Percentiles rank a stretch among this genome's conserved stretches.
These are phyloP conservation scores for Chionis minor DNA, from an alignment of 2,113 vertebrate species.

Conservation along the genomic window DNA sequence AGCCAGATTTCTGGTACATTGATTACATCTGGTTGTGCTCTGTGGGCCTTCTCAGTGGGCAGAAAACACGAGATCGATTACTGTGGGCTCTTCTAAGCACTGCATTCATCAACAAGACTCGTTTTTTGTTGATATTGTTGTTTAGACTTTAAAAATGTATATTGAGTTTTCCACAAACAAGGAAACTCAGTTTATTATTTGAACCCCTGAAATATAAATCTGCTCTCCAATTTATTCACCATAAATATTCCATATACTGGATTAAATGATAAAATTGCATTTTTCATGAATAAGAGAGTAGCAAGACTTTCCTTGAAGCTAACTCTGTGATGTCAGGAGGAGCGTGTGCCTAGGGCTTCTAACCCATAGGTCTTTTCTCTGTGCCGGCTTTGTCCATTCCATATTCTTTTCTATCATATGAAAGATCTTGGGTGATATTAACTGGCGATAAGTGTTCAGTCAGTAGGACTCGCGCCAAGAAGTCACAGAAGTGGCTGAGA, in stretches of 20 bases:
- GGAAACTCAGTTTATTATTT: not conserved
- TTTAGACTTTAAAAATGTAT: not conserved
- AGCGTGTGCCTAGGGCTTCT: not conserved
- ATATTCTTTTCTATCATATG: rapidly evolving
- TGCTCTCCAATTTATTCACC: not conserved
- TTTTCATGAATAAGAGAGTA: not conserved
- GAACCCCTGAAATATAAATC: not conserved
- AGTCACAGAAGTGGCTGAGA: not conserved
- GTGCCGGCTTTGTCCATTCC: not conserved
- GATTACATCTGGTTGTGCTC: not conserved
- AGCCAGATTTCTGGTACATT: not conserved
- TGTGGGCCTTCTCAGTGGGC: not conserved
- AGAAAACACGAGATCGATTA: not conserved
- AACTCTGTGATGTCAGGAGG: not conserved
- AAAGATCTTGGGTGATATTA: not conserved
- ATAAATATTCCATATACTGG: not conserved
- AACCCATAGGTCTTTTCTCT: not conserved
- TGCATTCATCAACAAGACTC: not conserved
- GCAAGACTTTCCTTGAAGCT: not conserved
- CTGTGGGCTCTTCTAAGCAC: not conserved
- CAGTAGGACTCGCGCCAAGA: not conserved
- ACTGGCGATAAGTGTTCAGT: not conserved
- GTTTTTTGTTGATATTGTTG: not conserved
- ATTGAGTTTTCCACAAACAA: not conserved
- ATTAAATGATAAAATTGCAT: not conserved